These are phyloP conservation scores for Notolabrus celidotus DNA, from an alignment of 2,797 vertebrate species.

Conservation along the genomic window DNA sequence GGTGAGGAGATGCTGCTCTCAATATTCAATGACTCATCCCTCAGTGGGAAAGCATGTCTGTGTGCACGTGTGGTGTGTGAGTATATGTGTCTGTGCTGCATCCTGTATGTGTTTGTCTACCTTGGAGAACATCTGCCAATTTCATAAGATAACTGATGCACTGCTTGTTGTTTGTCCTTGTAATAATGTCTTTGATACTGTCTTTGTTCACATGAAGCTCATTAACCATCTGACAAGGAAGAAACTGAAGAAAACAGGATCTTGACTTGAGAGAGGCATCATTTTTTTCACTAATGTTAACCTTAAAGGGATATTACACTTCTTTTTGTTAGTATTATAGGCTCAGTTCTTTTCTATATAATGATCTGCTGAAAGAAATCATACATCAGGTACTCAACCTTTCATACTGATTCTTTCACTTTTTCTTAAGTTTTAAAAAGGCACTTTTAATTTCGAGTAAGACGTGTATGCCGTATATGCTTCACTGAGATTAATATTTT, in stretches of 20 bases:
- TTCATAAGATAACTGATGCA: not conserved
- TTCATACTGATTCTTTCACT: not conserved
- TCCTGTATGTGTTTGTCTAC: not conserved
- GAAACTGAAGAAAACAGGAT: not conserved
- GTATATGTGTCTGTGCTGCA: not conserved
- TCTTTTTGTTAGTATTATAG: not conserved
- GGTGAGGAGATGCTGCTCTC: slow-evolving; percentile 45
- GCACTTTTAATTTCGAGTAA: not conserved
- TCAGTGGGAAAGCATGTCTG: slow-evolving; percentile 15
- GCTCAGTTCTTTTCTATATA: not conserved
- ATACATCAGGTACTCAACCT: not conserved
- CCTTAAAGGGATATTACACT: not conserved
- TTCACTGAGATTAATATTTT: slow-evolving; percentile 34
- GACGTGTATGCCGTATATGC: not conserved
- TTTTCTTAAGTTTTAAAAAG: not conserved
- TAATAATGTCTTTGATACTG: slow-evolving; percentile 27
- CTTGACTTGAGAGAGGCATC: too few relatives aligned
- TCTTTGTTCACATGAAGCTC: slow-evolving; percentile 10
- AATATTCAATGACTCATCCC: slow-evolving; percentile 56
- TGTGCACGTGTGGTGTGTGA: not conserved
- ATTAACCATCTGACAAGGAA: slow-evolving; percentile 17
- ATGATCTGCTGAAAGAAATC: not conserved
- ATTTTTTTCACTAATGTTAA: not conserved
- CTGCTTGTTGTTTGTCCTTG: slow-evolving; percentile 21
- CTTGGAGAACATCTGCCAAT: slow-evolving; percentile 38